A percentile compares a stretch with the other conserved stretches of the same genome.
Conservation (phyloP, 1,140 invertebrate species). For the Tetraneura akinire region DNA sequence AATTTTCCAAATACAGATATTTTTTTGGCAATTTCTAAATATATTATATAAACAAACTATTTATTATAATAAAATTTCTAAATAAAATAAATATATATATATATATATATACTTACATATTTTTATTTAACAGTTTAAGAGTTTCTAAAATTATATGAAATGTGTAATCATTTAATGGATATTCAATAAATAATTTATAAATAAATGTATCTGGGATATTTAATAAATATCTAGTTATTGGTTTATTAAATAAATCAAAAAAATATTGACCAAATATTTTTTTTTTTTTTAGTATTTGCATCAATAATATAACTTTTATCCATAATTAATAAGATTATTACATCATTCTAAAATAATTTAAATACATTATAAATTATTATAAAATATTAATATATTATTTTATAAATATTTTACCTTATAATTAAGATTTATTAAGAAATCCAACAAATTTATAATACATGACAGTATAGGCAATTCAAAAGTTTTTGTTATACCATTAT, state of each 20-base stretch:
- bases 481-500: not conserved
- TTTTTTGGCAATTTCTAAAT: not conserved
- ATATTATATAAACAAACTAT: no score
- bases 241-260: constrained; percentile 2
- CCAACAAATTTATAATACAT: not conserved
- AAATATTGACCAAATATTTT: not conserved
- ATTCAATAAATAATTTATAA: not conserved
- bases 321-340: not conserved
- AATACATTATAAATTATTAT: not conserved
- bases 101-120: not conserved
- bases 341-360: not conserved
- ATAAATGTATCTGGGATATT: not conserved
- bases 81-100: no score
- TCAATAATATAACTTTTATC: not conserved
- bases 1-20: not conserved
- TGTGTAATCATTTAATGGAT: constrained; percentile 11
- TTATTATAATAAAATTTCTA: not conserved
- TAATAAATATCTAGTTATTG: constrained; percentile 11
- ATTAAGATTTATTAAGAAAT: not conserved
- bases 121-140: not conserved
- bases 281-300: not conserved
- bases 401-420: not conserved
- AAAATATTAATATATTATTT: not conserved
- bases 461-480: not conserved
- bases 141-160: not conserved